Conservation (phyloP, 2,797 vertebrate species). For the Phrynocephalus vlangalii region DNA sequence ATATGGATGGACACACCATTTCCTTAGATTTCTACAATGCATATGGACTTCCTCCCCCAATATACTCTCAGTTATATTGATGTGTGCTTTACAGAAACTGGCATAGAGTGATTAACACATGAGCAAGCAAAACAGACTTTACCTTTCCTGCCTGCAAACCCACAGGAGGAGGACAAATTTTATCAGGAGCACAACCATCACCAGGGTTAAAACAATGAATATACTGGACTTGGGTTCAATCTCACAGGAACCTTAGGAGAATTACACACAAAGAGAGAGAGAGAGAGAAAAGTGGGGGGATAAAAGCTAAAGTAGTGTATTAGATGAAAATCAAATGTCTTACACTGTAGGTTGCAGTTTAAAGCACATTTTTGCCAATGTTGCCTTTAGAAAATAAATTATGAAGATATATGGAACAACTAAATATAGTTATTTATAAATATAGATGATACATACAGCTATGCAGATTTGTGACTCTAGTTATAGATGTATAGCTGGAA, state of each 20-base stretch:
- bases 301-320: background rate
- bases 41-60: background rate
- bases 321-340: background rate
- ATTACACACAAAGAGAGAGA: constrained; percentile 23
- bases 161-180: constrained; percentile 59
- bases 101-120: background rate
- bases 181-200: constrained; percentile 57
- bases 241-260: constrained; percentile 70
- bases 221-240: constrained; percentile 1
- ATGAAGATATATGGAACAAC: background rate
- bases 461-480: background rate
- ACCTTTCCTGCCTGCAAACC: constrained; percentile 73
- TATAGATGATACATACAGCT: background rate
- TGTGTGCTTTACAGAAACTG: background rate
- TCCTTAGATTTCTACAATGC: background rate
- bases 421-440: background rate
- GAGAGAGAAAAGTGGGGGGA: background rate
- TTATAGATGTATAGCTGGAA: too few species aligned
- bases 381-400: background rate
- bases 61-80: background rate
- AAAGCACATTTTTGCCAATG: background rate
- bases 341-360: too few species aligned
- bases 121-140: constrained; percentile 40
- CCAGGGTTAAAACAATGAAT: constrained; percentile 48
- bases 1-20: background rate